Evolutionary conservation across 92 coral and sea anemone genomes (phyloP).

Genomic region (Anthopleura xanthogrammica): DNA sequence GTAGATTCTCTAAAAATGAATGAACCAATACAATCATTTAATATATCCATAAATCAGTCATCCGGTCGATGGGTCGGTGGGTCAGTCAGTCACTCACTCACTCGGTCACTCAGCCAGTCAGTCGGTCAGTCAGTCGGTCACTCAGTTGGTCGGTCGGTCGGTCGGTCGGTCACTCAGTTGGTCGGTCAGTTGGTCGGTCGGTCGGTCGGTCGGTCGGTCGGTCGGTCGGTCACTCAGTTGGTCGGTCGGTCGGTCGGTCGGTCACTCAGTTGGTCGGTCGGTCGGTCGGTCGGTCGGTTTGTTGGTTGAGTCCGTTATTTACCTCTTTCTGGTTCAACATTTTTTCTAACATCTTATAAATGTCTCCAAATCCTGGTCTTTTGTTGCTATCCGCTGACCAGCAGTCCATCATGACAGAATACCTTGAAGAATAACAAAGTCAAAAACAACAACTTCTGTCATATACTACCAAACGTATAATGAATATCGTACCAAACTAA

Average conservation of each 20-base stretch:
- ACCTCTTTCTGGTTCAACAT: slow-evolving; percentile 63
- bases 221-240: not conserved
- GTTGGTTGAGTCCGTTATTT: not conserved
- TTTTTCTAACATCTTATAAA: slow-evolving; percentile 33
- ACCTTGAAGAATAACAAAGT: slow-evolving; percentile 30
- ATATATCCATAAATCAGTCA: not conserved
- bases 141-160: not conserved
- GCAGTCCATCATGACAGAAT: slow-evolving; percentile 67
- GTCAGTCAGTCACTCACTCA: not conserved
- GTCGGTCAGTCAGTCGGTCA: not conserved
- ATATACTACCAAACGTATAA: no score
- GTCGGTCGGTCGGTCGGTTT: not conserved
- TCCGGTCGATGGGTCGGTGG: not conserved
- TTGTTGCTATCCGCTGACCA: slow-evolving; percentile 64
- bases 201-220: not conserved
- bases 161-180: not conserved
- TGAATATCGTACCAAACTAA: no score
- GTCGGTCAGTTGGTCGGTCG: not conserved
- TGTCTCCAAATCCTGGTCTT: slow-evolving; percentile 68
- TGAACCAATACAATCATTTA: not conserved
- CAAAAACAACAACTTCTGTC: not conserved
- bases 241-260: not conserved
- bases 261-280: not conserved
- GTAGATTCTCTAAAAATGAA: slow-evolving; percentile 3
- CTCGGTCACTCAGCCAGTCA: not conserved